Conservation (phyloP, 2,888 invertebrate genomes). For the Coelogynopora nodosa region DNA sequence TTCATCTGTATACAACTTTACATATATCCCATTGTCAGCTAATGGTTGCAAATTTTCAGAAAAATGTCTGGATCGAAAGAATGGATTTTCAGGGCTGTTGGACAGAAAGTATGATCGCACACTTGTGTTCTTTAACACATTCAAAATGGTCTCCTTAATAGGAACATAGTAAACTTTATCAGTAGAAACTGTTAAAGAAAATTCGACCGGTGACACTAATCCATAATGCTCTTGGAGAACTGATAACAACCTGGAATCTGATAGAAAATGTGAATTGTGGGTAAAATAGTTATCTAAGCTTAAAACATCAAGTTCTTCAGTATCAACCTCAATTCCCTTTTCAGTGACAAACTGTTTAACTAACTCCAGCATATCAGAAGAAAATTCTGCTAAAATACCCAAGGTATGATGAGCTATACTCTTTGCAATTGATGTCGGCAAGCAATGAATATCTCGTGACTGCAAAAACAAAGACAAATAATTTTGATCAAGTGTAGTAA, state of each 20-base stretch:
- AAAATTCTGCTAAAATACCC: background rate
- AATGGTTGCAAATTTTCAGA: background rate
- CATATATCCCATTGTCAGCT: background rate
- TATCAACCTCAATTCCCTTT: background rate
- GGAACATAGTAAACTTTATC: constrained; percentile 13
- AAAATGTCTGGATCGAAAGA: background rate
- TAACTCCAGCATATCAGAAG: background rate
- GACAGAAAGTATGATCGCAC: background rate
- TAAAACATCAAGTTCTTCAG: background rate
- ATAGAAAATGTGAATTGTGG: background rate
- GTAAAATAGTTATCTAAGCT: background rate
- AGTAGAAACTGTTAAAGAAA: background rate
- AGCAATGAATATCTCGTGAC: background rate
- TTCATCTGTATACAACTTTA: constrained; percentile 6
- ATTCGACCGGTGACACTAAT: background rate
- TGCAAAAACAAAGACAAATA: background rate
- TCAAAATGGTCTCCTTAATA: constrained; percentile 14
- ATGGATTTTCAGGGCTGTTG: background rate
- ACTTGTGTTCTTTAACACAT: background rate
- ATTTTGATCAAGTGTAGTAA: background rate
- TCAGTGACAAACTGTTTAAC: background rate
- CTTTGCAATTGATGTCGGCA: constrained; percentile 5
- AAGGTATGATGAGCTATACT: background rate
- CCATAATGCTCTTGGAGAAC: constrained; percentile 1
- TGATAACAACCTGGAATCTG: background rate